phyloP scores from a whole-genome alignment of 2,888 invertebrate genomes.

The Trissolcus brochymenae region DNA sequence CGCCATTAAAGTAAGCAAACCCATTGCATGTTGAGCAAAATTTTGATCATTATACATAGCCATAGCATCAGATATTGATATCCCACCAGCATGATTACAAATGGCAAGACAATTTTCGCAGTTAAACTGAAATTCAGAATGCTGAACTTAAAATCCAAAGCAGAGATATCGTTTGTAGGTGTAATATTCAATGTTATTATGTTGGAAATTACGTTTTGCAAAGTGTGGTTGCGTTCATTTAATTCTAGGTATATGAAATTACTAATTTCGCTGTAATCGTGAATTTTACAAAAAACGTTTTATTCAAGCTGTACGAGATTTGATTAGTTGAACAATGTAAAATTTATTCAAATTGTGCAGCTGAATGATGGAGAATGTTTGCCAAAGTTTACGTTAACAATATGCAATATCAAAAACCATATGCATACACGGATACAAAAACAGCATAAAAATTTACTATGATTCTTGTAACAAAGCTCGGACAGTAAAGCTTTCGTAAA shows the following conservation, averaged over 20 bases:
- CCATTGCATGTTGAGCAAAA: conserved; percentile 17
- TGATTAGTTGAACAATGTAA: no score
- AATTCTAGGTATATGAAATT: conserved; percentile 11
- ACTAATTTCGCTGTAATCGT: conserved; percentile 28
- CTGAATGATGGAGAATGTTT: no score
- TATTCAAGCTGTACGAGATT: no score
- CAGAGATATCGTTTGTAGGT: conserved; percentile 18
- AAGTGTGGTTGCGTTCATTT: conserved; percentile 6
- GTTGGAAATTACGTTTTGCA: conserved; percentile 21
- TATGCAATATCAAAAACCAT: no score
- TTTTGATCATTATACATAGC: conserved; percentile 30
- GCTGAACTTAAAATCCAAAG: conserved; percentile 46
- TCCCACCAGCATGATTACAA: conserved; percentile 29
- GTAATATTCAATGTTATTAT: conserved; percentile 22
- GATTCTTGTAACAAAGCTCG: no score
- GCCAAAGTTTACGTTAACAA: no score
- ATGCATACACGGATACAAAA: no score
- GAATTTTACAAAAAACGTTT: no score
- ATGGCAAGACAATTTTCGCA: conserved; percentile 21
- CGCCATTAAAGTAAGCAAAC: no score
- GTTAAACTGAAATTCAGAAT: conserved; percentile 29
- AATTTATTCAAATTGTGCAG: no score
- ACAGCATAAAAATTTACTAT: no score
- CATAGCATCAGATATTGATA: conserved; percentile 30
- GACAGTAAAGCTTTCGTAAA: no score